Conservation (phyloP, 2,113 vertebrate species). For the Cichladusa arquata region DNA sequence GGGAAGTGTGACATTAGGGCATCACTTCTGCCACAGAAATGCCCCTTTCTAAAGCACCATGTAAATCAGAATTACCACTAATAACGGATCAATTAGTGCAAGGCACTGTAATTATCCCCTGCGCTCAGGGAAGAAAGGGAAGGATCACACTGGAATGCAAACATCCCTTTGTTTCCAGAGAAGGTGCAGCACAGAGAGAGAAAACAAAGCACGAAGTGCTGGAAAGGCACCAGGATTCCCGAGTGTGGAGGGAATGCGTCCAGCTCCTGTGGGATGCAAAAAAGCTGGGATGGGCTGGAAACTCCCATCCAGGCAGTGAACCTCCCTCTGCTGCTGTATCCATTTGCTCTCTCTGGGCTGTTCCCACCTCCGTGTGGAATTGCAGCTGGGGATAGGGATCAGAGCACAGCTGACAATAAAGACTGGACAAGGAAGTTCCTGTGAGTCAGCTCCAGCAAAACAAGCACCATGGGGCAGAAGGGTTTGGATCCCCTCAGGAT, state of each 20-base stretch:
- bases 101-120: background rate
- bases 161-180: background rate
- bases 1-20: background rate
- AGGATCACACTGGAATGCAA: background rate
- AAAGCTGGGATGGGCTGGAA: background rate
- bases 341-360: background rate
- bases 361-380: background rate
- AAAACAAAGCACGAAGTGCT: background rate
- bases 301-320: background rate
- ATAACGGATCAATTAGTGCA: constrained; percentile 3
- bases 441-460: background rate
- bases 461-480: background rate
- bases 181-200: background rate
- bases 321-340: background rate
- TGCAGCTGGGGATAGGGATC: background rate
- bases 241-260: background rate
- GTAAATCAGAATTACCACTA: background rate
- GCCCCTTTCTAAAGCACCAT: background rate
- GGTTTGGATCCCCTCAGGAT: background rate
- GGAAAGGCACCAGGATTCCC: background rate
- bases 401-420: background rate
- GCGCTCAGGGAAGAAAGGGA: background rate
- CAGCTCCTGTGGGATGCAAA: background rate
- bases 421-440: background rate
- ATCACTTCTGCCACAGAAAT: background rate